Evolutionary conservation across 2,888 invertebrate genomes (phyloP), one percentile per base, ranked within the genome.

Genomic region (Apamea epomidion): DNA sequence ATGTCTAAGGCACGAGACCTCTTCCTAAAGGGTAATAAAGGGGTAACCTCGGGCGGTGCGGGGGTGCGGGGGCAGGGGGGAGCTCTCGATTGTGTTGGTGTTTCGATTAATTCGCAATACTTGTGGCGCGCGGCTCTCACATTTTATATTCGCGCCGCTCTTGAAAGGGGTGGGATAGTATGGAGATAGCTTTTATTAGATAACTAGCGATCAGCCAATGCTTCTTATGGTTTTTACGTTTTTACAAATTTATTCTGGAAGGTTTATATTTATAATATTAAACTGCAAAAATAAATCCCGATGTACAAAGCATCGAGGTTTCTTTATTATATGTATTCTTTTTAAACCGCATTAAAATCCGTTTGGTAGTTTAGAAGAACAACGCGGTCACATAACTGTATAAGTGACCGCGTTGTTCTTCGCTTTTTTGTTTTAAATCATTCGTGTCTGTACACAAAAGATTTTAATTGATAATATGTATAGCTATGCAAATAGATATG

Each of bases 81-180:
- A 8, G 42, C 6, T 25, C 37, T 67, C 76, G 70, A 87, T 87
- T 87, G 87, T 87, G 65, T 84, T 91, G 90, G 92, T 93, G 94
- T 94, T 92, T 94, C 94, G 92, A 94, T 94, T 94, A 93, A 94
- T 93, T 94, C 93, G 94, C 93, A 92, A 94, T 95, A 94, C 94
- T 95, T 94, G 94, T 93, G 93, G 90, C 92, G 87, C 88, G 90
- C 91, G 86, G 88, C 83, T 81, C 82, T 81, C 69, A 92, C 90
- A 92, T 91, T 93, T 93, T 93, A 92, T 93, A 93, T 93, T 93
- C 92, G 90, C 84, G 86, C 83, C 75, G 80, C 81, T 78, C 76
- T 87, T 71, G 83, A 81, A 86, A 76, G 78, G 76, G 84, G 62
- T 78, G 32, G 3, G 5, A 0, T 14, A 79, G 58, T 83, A 25